phyloP scores from a whole-genome alignment of 1,140 invertebrate genomes.

The Drosophila busckii region DNA sequence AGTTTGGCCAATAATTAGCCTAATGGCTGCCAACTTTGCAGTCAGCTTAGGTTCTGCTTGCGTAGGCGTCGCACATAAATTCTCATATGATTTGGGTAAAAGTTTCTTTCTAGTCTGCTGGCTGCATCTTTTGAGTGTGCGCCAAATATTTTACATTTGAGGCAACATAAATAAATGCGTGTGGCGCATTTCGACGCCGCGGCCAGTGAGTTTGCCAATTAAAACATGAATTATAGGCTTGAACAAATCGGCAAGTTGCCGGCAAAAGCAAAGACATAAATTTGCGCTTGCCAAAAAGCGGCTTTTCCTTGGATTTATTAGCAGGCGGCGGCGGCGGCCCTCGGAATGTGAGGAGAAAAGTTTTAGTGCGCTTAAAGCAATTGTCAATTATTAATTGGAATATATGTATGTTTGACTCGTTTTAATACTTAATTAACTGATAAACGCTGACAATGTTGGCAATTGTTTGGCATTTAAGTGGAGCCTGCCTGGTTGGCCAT shows the following conservation, averaged over 20 bases:
- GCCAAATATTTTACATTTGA: constrained; percentile 74
- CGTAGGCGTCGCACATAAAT: constrained; percentile 33
- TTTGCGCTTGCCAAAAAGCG: constrained; percentile 64
- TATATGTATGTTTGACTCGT: too few species aligned
- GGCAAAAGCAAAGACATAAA: constrained; percentile 50
- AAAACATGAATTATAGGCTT: constrained; percentile 71
- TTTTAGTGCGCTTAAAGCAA: too few species aligned
- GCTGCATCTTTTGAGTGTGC: constrained; percentile 54
- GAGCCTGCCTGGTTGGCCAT: too few species aligned
- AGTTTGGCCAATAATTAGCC: constrained; percentile 48
- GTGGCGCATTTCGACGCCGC: constrained; percentile 17
- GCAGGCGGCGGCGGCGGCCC: too few species aligned
- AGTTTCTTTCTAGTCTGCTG: too few species aligned
- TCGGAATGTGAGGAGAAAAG: too few species aligned
- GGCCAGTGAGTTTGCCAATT: constrained; percentile 53
- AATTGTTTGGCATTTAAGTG: too few species aligned
- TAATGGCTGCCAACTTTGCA: constrained; percentile 57
- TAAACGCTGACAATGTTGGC: too few species aligned
- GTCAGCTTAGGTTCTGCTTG: constrained; percentile 13
- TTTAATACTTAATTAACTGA: too few species aligned
- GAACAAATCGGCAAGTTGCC: constrained; percentile 63
- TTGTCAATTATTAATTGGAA: too few species aligned
- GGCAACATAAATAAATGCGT: constrained; percentile 61
- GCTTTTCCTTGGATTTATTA: constrained; percentile 63
- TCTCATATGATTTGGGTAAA: constrained; percentile 49